Evolutionary conservation across 2,888 invertebrate genomes (phyloP), one percentile per base, ranked within the genome.

Genomic region (Tetanocera ferruginea): DNA sequence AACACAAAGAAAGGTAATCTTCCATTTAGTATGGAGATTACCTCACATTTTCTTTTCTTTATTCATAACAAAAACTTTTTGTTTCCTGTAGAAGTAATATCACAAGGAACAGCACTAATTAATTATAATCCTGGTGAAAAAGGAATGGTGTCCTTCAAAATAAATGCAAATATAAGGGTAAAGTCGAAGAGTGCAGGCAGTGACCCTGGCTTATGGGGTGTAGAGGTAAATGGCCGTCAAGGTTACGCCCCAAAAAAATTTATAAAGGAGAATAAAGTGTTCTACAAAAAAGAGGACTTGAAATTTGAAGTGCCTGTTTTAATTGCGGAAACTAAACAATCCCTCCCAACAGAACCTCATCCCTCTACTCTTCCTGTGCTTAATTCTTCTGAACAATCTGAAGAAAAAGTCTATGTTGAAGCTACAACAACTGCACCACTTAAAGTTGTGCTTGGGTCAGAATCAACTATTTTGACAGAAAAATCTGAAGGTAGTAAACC

Each of bases 141-240:
- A 23, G 91, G 92, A 64, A 89, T 93, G 77, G 89, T 95, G 78
- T 92, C 94, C 9, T 95, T 94, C 88, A 89, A 88, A 28, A 86
- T 85, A 4, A 93, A 94, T 85, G 85, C 89, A 8, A 90, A 92
- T 0, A 93, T 94, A 11, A 90, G 89, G 67, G 91, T 96, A 80
- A 93, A 90, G 84, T 95, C 95, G 88, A 95, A 95, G 90, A 92
- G 93, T 83, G 94, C 93, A 85, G 95, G 93, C 3, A 83, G 23
- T 70, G 89, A 90, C 34, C 87, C 93, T 70, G 62, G 82, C 0
- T 72, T 87, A 3, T 95, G 95, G 94, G 95, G 93, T 81, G 94
- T 92, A 64, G 92, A 92, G 89, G 93, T 95, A 66, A 90, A 92
- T 81, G 94, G 93, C 43, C 92, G 92, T 85, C 88, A 92, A 78